Base-by-base conservation (phyloP, 2,113 vertebrate species). In the Ramphastos sulfuratus region DNA sequence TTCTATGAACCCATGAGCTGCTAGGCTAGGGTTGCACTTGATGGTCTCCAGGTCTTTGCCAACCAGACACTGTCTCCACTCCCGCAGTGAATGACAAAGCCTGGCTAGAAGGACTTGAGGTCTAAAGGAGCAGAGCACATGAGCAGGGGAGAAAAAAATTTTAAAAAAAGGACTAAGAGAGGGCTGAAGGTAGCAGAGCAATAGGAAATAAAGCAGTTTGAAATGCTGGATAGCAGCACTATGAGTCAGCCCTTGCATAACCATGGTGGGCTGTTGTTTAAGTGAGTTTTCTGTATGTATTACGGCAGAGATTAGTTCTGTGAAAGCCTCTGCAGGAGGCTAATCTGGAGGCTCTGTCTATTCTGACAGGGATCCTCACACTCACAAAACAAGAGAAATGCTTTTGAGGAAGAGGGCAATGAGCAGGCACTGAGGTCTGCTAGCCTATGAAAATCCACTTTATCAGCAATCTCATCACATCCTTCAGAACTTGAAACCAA, bases 191-290 rank as follows among this genome's bases (percentile, higher is more conserved):
- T 89, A 87, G 75, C 60, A 89, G 48, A 15, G 56, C 60, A 80
- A 82, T 6, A 66, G 56, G 89, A 95, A 94, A 86, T 85, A 85
- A 95, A 90, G 73, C 55, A 78, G 75, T 90, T 96, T 90, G 9
- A 94, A 95, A 93, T 89, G 93, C 85, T 96, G 4, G 1, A 71
- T 88, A 82, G 30, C 65, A 75, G 93, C 76, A 75, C 86, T 78
- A 83, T 96, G 96, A 96, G 76, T 96, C 96, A 96, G 83, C 69
- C 39, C 90, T 96, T 96, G 90, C 96, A 96, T 96, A 96, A 96
- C 70, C 61, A 81, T 82, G 73, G 96, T 95, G 93, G 93, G 95
- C n/a, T 96, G 94, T 63, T 95, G 90, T 96, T 96, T 83, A 95
- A 96, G 80, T 60, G 78, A 95, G 55, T 95, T 95, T 93, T 46